Conservation (phyloP, 2,888 invertebrate genomes). For the Unio pictorum region DNA sequence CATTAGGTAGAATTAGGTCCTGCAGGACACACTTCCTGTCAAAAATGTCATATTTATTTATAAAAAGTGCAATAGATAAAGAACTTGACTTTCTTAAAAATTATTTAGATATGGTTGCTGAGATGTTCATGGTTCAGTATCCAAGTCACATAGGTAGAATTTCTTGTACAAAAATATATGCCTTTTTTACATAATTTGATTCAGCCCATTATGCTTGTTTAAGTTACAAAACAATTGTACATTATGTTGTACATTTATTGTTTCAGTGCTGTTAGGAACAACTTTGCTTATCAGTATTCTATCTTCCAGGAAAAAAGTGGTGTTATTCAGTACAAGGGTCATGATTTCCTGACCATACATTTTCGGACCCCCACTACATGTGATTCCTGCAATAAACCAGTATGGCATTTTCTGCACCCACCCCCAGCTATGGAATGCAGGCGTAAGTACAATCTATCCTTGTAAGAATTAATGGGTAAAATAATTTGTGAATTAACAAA, state of each 20-base stretch:
- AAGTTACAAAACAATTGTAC: not conserved
- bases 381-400: constrained; percentile 96
- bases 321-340: constrained; percentile 85
- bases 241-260: not conserved
- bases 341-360: constrained; percentile 95
- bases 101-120: no score
- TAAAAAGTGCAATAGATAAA: no score
- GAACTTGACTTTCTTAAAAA: no score
- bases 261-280: not conserved
- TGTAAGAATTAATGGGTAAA: not conserved
- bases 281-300: not conserved
- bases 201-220: no score
- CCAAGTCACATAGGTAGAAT: no score
- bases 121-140: no score
- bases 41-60: no score
- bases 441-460: constrained; percentile 75
- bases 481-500: not conserved
- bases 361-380: constrained; percentile 99
- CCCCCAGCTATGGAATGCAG: constrained; percentile 97
- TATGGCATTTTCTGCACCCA: constrained; percentile 98
- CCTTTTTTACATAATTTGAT: no score
- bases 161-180: no score
- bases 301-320: constrained; percentile 52
- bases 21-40: no score
- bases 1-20: no score